Evolutionary conservation across 1,140 invertebrate species (phyloP), one percentile per base, ranked within the genome.

Genomic region (Tetragnatha versicolor): DNA sequence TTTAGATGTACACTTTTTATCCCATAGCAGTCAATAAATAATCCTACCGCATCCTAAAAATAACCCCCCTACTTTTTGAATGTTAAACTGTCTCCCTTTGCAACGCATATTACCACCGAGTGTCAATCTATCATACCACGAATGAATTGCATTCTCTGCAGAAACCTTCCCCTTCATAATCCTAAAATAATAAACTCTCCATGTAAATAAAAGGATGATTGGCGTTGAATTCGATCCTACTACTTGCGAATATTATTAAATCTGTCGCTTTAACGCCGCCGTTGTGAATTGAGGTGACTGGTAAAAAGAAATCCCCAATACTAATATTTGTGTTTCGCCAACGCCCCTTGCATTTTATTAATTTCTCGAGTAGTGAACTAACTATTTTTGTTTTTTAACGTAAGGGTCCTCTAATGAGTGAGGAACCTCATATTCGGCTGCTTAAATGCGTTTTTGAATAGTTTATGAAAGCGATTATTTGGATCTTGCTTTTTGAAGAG

Each of bases 281-380:
- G n/a, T 25, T 25, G 20, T 45, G 29, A 49, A 51, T 25, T 31
- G 39, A 51, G 33, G 12, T 6, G 5, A 9, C n/a, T 4, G 10
- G n/a, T 33, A 68, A 51, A 68, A 68, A 29, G 20, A 68, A 65
- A 68, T 68, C 45, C 29, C 61, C 22, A 51, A 68, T 35, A 31
- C 65, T 68, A 68, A 68, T 68, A 68, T 68, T 68, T 68, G 20
- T 51, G 14, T 51, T 68, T 68, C 22, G 42, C n/a, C n/a, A n/a
- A n/a, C 31, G 12, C 35, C 37, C 60, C 35, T 63, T 27, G 37
- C 17, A 63, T 37, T n/a, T 42, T 63, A 63, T 63, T 63, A 42
- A 42, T 7, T 63, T 22, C 37, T 39, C 25, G 27, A 63, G 22
- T 7, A 22, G 20, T 63, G 37, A 33, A 17, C 42, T 22, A 27